phyloP scores from a whole-genome alignment of 2,113 vertebrate genomes.

The Etheostoma spectabile region DNA sequence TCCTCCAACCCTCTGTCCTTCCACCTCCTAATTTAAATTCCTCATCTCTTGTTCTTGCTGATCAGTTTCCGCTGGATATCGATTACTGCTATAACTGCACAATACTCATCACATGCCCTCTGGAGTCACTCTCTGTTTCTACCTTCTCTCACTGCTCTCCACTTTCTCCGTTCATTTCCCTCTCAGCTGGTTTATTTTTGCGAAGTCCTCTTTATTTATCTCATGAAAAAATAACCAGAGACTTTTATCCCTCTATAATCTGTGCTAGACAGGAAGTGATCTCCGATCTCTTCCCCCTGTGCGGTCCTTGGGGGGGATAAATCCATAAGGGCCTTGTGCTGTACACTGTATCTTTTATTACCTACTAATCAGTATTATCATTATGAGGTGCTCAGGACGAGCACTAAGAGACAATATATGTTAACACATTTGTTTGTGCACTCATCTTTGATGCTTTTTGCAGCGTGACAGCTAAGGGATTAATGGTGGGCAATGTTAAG shows the following conservation, averaged over 20 bases:
- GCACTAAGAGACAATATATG: conserved; percentile 34
- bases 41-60: conserved; percentile 50
- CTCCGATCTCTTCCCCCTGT: neutral
- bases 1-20: conserved; percentile 5
- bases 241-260: conserved; percentile 17
- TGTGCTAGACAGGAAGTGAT: conserved; percentile 19
- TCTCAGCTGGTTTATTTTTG: conserved; percentile 39
- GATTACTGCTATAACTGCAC: conserved; percentile 72
- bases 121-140: conserved; percentile 40
- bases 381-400: conserved; percentile 45
- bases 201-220: conserved; percentile 4
- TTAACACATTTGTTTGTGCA: conserved; percentile 46
- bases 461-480: conserved; percentile 51
- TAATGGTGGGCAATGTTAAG: conserved; percentile 28
- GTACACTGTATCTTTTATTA: conserved; percentile 47
- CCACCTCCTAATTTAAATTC: conserved; percentile 53
- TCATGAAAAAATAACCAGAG: conserved; percentile 5
- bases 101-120: conserved; percentile 51
- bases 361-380: conserved; percentile 59
- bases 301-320: neutral
- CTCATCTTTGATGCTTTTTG: conserved; percentile 47
- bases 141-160: conserved; percentile 14
- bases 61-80: conserved; percentile 74
- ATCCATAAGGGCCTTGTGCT: conserved; percentile 26
- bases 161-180: conserved; percentile 19